phyloP scores from a whole-genome alignment of 2,113 vertebrate genomes.

The Cranoglanis bouderius region DNA sequence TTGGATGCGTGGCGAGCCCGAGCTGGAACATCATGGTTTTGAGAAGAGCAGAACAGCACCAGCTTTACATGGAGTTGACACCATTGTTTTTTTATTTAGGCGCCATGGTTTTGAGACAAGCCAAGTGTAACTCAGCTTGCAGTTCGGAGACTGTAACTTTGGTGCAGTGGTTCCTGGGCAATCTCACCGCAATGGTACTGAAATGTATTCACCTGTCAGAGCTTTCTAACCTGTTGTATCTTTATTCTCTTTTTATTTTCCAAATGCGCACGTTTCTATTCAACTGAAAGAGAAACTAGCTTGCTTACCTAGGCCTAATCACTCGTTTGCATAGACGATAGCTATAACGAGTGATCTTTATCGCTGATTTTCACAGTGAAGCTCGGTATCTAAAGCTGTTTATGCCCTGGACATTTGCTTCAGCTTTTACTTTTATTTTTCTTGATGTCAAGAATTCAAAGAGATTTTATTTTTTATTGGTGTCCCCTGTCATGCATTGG shows the following conservation, averaged over 20 bases:
- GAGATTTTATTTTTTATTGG: no score
- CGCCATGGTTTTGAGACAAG: slow-evolving; percentile 37
- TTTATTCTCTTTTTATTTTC: neutral
- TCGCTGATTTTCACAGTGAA: neutral
- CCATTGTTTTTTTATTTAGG: slow-evolving; percentile 33
- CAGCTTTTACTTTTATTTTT: neutral
- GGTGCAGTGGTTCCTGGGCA: neutral
- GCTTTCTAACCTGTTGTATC: neutral
- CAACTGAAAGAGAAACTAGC: slow-evolving; percentile 8
- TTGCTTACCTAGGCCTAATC: neutral
- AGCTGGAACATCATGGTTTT: slow-evolving; percentile 15
- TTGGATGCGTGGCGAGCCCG: neutral
- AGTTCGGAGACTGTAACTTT: neutral
- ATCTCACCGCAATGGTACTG: slow-evolving; percentile 26
- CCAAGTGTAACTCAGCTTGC: slow-evolving; percentile 20
- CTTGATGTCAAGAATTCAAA: no score
- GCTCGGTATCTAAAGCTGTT: neutral
- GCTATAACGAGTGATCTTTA: neutral
- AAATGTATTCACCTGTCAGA: neutral
- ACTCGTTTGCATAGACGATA: neutral
- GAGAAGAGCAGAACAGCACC: slow-evolving; percentile 10
- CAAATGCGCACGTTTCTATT: neutral
- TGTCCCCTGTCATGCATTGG: no score
- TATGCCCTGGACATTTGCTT: neutral
- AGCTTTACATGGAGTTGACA: slow-evolving; percentile 20